These are phyloP conservation scores for Heliconius cydno DNA, from an alignment of 2,888 invertebrate species.

Conservation along the genomic window DNA sequence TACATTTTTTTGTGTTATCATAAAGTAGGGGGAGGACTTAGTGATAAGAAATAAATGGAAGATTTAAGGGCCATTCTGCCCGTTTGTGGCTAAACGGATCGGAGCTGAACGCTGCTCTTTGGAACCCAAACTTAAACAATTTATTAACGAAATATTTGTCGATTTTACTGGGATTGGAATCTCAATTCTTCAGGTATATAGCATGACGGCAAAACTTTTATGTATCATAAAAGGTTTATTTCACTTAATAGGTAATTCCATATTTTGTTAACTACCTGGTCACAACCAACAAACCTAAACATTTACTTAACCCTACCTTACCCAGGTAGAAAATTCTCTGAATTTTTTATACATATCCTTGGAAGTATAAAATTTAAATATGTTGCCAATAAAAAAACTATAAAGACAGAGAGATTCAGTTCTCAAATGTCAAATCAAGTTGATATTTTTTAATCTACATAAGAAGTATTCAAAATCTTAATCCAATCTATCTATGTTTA, in stretches of 20 bases:
- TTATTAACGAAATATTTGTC: background rate
- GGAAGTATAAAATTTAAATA: background rate
- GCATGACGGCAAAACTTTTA: slow-evolving; percentile 15
- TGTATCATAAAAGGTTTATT: background rate
- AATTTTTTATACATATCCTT: background rate
- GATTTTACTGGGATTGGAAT: background rate
- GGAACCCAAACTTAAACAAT: background rate
- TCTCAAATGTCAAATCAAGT: background rate
- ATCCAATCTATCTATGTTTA: background rate
- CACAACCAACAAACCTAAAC: background rate
- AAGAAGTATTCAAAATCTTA: background rate
- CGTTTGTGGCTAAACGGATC: background rate
- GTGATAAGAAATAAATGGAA: background rate
- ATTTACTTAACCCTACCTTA: slow-evolving; percentile 20
- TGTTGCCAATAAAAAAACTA: too few relatives aligned
- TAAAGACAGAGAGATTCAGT: background rate
- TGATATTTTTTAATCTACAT: background rate
- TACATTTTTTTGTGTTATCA: slow-evolving; percentile 3
- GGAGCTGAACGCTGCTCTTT: background rate
- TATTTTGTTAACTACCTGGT: slow-evolving; percentile 21
- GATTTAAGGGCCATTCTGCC: background rate
- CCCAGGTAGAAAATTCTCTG: slow-evolving; percentile 14
- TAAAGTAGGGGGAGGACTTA: background rate
- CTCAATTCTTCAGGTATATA: background rate
- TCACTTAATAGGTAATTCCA: background rate